These are phyloP conservation scores for Dryas iulia DNA, from an alignment of 1,140 invertebrate species.

Conservation along the genomic window DNA sequence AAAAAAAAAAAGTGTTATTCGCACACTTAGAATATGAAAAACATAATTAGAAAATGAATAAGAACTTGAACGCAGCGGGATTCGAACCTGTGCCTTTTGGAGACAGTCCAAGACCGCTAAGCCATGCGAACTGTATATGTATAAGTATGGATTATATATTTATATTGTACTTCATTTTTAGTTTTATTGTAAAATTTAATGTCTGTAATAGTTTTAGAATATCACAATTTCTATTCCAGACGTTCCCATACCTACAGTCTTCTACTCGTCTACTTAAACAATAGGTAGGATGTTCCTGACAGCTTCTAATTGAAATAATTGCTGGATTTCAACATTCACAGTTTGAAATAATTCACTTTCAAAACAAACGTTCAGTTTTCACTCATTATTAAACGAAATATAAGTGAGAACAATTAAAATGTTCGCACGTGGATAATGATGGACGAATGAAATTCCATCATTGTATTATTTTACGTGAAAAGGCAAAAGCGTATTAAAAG, in stretches of 20 bases:
- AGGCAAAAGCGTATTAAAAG: too few species aligned
- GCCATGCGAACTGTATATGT: too few species aligned
- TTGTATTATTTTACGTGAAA: conserved; percentile 31
- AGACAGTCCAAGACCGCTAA: too few species aligned
- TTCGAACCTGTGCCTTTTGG: too few species aligned
- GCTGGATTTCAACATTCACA: background rate
- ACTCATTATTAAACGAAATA: conserved; percentile 28
- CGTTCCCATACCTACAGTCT: background rate
- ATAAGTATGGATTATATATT: too few species aligned
- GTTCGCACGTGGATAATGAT: conserved; percentile 32
- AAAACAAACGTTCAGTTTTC: conserved; percentile 27
- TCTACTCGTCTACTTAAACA: conserved; percentile 5
- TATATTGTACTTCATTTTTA: too few species aligned
- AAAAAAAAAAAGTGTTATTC: too few species aligned
- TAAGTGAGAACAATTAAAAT: conserved; percentile 38
- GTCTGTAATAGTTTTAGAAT: too few species aligned
- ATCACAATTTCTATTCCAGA: background rate
- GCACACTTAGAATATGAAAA: too few species aligned
- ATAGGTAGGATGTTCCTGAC: conserved; percentile 10
- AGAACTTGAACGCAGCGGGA: too few species aligned
- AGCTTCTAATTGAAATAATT: conserved; percentile 26
- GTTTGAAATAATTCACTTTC: conserved; percentile 12
- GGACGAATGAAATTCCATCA: conserved; percentile 41
- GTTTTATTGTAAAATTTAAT: too few species aligned
- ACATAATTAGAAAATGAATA: too few species aligned